Evolutionary conservation across 2,888 invertebrate species (phyloP), one percentile per base, ranked within the genome.

Genomic region (Trichopoda pennipes): DNA sequence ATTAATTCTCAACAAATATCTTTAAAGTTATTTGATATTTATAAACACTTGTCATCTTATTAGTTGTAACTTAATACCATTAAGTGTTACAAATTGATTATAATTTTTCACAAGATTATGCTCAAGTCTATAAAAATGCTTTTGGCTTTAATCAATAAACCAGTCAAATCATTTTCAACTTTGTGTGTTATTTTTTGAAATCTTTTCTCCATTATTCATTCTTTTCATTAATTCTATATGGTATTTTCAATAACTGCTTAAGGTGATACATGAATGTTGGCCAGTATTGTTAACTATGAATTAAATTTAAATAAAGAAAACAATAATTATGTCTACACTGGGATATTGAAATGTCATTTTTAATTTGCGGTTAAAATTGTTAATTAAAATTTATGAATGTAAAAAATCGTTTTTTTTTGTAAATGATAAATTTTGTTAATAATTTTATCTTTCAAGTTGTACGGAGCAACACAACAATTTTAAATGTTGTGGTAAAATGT

Each of bases 301-400:
- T n/a, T 44, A n/a, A 14, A 44, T 10, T 38, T 38, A 9, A 38
- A 12, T 19, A 28, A 32, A 53, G 32, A 23, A 64, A 55, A 17
- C 42, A 51, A 32, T 55, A 58, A 51, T 58, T 47, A 58, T 68
- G 58, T 51, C 51, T 58, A 21, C 17, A 21, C n/a, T 17, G 16
- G 2, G 3, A 63, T 63, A 63, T 63, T 70, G 49, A 77, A 77
- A 77, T 77, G 77, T 70, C 77, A 77, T 28, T 70, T 38, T 32
- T 38, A 70, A 77, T 77, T 70, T 56, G 56, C 28, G 70, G 63
- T 70, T 63, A 19, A 56, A 63, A 49, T 56, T 69, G 44, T 74
- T 74, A 44, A 21, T 64, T 55, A 16, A 21, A 47, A 47, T n/a
- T 16, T n/a, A 44, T 44, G 16, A 44, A 44, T 44, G 16, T 16